phyloP scores from a whole-genome alignment of 2,113 vertebrate species.

The Suncus etruscus region DNA sequence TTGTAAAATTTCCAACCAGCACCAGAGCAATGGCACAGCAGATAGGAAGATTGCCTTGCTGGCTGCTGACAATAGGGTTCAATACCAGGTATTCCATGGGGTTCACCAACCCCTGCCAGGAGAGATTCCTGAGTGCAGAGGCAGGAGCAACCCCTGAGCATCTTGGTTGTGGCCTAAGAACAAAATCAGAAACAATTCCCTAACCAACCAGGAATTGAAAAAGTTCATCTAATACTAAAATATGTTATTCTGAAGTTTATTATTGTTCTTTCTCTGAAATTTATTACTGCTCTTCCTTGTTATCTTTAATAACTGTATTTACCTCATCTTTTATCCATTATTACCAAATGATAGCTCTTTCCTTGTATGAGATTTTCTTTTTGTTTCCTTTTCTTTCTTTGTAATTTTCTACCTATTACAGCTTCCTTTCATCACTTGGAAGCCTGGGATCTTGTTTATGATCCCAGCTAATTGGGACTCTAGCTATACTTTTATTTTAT shows the following conservation, averaged over 20 bases:
- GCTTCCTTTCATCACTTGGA: not conserved
- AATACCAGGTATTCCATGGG: too few species aligned
- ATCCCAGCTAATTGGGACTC: not conserved
- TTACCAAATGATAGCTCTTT: not conserved
- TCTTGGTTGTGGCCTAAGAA: too few species aligned
- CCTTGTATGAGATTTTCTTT: not conserved
- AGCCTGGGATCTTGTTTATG: not conserved
- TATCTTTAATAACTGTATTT: conserved; percentile 2
- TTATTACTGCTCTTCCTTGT: conserved; percentile 7
- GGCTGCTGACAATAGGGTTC: too few species aligned
- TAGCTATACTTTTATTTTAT: not conserved
- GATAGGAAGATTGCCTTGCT: too few species aligned
- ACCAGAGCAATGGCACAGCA: too few species aligned
- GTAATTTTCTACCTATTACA: not conserved
- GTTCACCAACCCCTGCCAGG: too few species aligned
- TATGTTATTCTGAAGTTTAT: not conserved
- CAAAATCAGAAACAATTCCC: not conserved
- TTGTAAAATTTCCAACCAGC: not conserved
- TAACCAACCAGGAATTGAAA: not conserved
- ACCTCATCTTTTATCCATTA: not conserved
- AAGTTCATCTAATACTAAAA: not conserved
- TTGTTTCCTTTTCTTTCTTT: conserved; percentile 12
- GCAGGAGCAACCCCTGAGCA: too few species aligned
- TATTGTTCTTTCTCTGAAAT: conserved; percentile 3
- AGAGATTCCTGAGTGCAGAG: too few species aligned